Conservation (phyloP, 2,797 vertebrate species). For the Siniperca obscura region DNA sequence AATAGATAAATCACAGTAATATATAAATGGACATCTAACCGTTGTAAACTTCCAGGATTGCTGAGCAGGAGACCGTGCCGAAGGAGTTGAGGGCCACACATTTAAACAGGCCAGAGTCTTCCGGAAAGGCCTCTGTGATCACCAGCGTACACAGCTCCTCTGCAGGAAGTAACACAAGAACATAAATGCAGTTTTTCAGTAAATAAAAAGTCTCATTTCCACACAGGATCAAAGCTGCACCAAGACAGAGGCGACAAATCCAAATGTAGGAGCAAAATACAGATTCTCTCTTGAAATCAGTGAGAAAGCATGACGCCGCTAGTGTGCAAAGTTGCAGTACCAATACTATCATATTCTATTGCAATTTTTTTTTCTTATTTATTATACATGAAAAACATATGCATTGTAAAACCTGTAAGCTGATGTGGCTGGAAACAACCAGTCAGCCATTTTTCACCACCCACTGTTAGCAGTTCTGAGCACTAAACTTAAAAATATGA, state of each 20-base stretch:
- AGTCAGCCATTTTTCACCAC: not conserved
- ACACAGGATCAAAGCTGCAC: not conserved
- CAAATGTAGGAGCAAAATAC: too few relatives aligned
- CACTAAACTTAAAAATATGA: not conserved
- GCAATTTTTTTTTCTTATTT: not conserved
- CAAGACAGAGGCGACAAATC: too few relatives aligned
- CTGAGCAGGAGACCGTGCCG: slow-evolving; percentile 87
- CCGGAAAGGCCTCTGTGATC: slow-evolving; percentile 92
- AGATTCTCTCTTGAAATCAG: too few relatives aligned
- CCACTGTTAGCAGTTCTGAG: not conserved
- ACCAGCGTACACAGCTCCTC: slow-evolving; percentile 93
- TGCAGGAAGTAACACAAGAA: slow-evolving; percentile 58
- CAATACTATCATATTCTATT: not conserved
- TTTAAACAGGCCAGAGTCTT: slow-evolving; percentile 91
- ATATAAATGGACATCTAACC: slow-evolving; percentile 63
- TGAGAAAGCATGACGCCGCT: not conserved
- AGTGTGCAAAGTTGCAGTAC: not conserved
- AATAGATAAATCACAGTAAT: rapidly evolving
- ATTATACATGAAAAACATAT: too few relatives aligned
- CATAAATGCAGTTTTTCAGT: not conserved
- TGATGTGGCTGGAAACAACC: not conserved
- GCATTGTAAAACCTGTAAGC: not conserved
- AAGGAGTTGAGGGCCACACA: slow-evolving; percentile 89
- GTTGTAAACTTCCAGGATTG: slow-evolving; percentile 84
- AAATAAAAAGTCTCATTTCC: not conserved